Percentiles rank a stretch among this genome's conserved stretches.
These are phyloP conservation scores for Campylorhamphus procurvoides DNA, from an alignment of 2,113 vertebrate species.

Conservation along the genomic window DNA sequence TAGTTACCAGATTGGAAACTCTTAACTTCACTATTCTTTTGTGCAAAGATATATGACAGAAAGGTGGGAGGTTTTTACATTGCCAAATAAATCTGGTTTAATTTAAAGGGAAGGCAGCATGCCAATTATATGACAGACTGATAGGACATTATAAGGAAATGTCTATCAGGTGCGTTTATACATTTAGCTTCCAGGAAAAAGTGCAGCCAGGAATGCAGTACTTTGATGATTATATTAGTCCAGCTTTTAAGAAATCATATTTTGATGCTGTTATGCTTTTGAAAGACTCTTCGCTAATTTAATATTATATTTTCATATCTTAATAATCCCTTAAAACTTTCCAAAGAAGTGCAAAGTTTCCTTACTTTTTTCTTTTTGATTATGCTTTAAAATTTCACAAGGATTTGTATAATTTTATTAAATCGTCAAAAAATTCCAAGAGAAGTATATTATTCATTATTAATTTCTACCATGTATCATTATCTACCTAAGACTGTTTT, in stretches of 20 bases:
- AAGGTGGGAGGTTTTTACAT: background rate
- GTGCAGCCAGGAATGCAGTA: background rate
- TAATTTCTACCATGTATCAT: background rate
- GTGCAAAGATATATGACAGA: background rate
- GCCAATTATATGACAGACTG: background rate
- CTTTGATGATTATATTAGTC: background rate
- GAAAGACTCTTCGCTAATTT: background rate
- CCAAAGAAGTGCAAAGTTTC: background rate
- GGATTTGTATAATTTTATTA: background rate
- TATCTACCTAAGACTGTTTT: background rate
- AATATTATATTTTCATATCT: background rate
- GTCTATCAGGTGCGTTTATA: background rate
- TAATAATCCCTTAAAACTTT: background rate
- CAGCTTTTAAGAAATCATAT: background rate
- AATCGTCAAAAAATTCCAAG: background rate
- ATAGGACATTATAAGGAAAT: background rate
- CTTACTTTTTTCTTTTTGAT: background rate
- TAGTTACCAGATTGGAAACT: background rate
- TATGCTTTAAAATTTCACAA: background rate
- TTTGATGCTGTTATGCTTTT: background rate
- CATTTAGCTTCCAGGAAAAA: background rate
- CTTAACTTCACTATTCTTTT: background rate
- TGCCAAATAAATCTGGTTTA: accelerated
- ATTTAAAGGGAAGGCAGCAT: background rate
- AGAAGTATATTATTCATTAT: background rate